Evolutionary conservation across 2,888 invertebrate genomes (phyloP).

Genomic region (Rhamnusium bicolor): DNA sequence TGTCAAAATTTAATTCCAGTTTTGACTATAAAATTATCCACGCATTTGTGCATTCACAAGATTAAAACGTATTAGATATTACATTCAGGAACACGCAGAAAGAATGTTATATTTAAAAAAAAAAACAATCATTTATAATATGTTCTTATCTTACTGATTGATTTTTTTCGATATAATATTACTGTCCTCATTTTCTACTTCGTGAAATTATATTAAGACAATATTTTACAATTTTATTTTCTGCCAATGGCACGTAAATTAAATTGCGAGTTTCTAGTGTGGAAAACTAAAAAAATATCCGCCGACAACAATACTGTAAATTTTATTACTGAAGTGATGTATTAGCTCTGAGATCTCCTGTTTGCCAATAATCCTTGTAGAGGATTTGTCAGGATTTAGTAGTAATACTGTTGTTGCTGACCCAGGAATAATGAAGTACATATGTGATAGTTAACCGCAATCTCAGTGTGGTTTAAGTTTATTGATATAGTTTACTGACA

Average conservation of each 20-base stretch:
- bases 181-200: not conserved
- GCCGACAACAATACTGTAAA: conserved; percentile 1
- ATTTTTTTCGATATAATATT: too few relatives aligned
- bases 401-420: conserved; percentile 20
- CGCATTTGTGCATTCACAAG: too few relatives aligned
- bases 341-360: conserved; percentile 6
- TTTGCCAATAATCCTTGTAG: conserved; percentile 10
- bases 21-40: too few relatives aligned
- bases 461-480: not conserved
- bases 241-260: not conserved
- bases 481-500: too few relatives aligned
- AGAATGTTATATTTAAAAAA: too few relatives aligned
- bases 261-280: conserved; percentile 1
- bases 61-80: too few relatives aligned
- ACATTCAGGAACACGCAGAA: too few relatives aligned
- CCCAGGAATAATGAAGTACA: conserved; percentile 4
- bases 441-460: conserved; percentile 5
- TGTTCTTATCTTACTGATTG: too few relatives aligned
- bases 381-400: conserved; percentile 24
- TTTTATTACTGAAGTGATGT: conserved; percentile 29
- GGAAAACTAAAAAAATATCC: not conserved
- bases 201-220: not conserved
- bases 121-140: too few relatives aligned
- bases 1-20: too few relatives aligned
- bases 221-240: not conserved